Evolutionary conservation across 2,113 vertebrate genomes (phyloP).

Genomic region (Myodes glareolus): DNA sequence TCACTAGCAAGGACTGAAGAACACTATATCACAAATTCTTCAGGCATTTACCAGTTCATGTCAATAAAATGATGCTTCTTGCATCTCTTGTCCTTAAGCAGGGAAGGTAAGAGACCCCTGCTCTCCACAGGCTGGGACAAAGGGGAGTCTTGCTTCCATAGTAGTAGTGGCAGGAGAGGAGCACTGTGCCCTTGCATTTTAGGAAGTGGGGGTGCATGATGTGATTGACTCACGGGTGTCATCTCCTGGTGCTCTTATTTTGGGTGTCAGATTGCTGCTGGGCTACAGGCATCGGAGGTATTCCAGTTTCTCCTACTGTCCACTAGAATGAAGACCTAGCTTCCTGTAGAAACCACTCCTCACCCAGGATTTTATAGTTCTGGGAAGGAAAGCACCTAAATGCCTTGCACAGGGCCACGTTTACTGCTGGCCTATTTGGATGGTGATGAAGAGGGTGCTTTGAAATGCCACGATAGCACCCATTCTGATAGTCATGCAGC

Average conservation of each 20-base stretch:
- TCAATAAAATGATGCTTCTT: constrained; percentile 24
- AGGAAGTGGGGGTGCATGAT: neutral
- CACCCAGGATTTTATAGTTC: constrained; percentile 26
- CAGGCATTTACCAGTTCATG: neutral
- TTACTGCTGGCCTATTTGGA: constrained; percentile 9
- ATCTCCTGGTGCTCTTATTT: constrained; percentile 26
- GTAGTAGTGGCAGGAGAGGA: neutral
- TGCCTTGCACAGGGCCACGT: constrained; percentile 30
- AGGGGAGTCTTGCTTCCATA: neutral
- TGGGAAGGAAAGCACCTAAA: constrained; percentile 38
- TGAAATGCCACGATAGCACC: constrained; percentile 11
- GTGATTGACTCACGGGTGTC: neutral
- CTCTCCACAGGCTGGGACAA: neutral
- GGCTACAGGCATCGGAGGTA: neutral
- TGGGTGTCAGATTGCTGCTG: neutral
- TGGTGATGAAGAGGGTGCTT: neutral
- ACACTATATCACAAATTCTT: constrained; percentile 25
- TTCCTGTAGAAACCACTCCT: constrained; percentile 29
- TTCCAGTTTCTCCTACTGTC: constrained; percentile 1
- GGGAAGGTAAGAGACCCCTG: neutral
- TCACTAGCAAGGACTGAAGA: constrained; percentile 27
- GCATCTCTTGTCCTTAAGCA: constrained; percentile 18
- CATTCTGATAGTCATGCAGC: neutral
- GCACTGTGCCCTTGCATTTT: neutral
- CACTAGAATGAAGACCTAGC: constrained; percentile 22